Conservation (phyloP, 2,113 vertebrate species). For the Eubucco bourcierii region DNA sequence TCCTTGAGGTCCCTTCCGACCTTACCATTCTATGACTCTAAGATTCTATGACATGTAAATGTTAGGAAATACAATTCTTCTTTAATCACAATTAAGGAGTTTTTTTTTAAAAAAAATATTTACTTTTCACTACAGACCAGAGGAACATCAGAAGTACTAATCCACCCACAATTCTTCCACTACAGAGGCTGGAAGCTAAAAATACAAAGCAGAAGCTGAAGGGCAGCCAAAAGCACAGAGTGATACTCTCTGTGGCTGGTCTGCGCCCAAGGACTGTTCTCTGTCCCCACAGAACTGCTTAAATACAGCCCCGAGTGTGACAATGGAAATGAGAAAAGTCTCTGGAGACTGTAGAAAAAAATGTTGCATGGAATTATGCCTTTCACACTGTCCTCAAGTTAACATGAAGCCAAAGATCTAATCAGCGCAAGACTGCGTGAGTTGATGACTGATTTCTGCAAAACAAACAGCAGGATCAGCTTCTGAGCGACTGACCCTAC, state of each 20-base stretch:
- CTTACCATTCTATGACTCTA: not conserved
- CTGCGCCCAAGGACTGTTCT: not conserved
- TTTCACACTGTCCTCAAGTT: not conserved
- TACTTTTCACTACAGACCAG: not conserved
- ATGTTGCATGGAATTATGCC: not conserved
- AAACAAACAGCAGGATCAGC: not conserved
- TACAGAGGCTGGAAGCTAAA: conserved; percentile 30
- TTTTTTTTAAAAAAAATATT: not conserved
- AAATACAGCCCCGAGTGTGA: not conserved
- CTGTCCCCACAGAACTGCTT: not conserved
- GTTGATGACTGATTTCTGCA: not conserved
- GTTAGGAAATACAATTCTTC: not conserved
- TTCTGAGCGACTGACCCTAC: not conserved
- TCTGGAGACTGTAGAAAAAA: not conserved
- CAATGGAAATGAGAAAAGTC: not conserved
- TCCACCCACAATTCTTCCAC: not conserved
- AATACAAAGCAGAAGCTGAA: conserved; percentile 37
- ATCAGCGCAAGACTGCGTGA: not conserved
- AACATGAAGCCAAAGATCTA: not conserved
- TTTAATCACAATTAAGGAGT: not conserved
- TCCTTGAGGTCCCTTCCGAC: no score
- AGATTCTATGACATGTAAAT: not conserved
- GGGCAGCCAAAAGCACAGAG: conserved; percentile 28
- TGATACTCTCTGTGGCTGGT: not conserved
- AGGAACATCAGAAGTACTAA: not conserved